Base-by-base conservation (phyloP, 2,797 vertebrate species). In the Novumbra hubbsi region DNA sequence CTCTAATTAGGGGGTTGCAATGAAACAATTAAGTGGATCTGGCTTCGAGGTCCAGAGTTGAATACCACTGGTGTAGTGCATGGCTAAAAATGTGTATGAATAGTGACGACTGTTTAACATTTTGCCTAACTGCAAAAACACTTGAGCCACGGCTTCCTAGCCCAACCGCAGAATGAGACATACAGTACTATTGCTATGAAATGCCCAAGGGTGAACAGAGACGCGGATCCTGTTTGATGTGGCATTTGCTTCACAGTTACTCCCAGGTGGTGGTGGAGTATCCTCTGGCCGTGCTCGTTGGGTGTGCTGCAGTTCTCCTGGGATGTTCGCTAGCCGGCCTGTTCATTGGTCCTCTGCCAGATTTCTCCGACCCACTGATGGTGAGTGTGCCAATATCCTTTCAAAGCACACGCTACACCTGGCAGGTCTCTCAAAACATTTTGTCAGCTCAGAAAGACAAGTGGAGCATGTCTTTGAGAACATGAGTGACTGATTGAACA, bases 301-400 rank as follows among this genome's bases (percentile, higher is more conserved):
- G 94, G 72, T 97, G 95, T 76, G 92, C 92, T 0, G 73, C 92
- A 77, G 78, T 86, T 9, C 90, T 95, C 12, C 88, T 96, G 52
- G 88, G 95, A 75, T 98, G 95, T 84, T 96, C 96, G 0, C 68
- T 98, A 76, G 94, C 95, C 14, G 96, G 95, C 73, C 89, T 99
- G 71, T 86, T 99, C 69, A 90, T 95, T 32, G 93, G 95, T 74
- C 94, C 92, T 2, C 78, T 97, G 82, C 98, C 97, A 9, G 96
- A 99, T 87, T 99, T 99, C 79, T 96, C 97, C 19, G 94, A 98
- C 55, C 98, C 97, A 24, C 90, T 99, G 50, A 87, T 94, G 92
- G 97, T 98, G 82, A 95, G 95, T 90, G 41, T 21, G 28, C 45
- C 34, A 72, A 41, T 21, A 8, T 55, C 19, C 34, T 63, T 6